phyloP scores from a whole-genome alignment of 2,888 invertebrate genomes.

The Psylliodes chrysocephalus region DNA sequence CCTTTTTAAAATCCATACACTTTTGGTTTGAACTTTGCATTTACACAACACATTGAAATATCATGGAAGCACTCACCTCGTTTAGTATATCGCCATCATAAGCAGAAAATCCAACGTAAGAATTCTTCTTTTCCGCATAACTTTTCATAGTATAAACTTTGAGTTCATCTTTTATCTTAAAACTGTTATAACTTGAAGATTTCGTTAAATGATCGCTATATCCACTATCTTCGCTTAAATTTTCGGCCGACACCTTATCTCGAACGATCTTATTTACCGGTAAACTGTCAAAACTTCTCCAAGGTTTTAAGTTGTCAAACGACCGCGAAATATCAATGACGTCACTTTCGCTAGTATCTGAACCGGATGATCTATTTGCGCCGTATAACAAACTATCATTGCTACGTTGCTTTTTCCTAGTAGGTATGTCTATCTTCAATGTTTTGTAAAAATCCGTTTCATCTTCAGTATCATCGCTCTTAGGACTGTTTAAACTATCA shows the following conservation, averaged over 20 bases:
- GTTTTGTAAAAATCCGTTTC: conserved; percentile 59
- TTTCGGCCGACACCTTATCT: conserved; percentile 75
- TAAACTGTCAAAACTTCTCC: conserved; percentile 63
- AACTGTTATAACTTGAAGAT: conserved; percentile 46
- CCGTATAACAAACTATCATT: conserved; percentile 55
- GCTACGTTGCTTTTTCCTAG: conserved; percentile 45
- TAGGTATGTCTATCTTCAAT: conserved; percentile 55
- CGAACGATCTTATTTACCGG: conserved; percentile 47
- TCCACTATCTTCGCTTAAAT: conserved; percentile 84
- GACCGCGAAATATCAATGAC: conserved; percentile 59
- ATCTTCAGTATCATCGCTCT: conserved; percentile 55
- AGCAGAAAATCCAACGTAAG: conserved; percentile 49
- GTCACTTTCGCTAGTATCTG: conserved; percentile 63
- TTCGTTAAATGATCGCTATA: conserved; percentile 71
- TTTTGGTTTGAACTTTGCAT: no score
- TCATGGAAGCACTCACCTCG: conserved; percentile 48
- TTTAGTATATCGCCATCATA: conserved; percentile 51
- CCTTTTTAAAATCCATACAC: no score
- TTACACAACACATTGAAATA: no score
- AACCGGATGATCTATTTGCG: conserved; percentile 57
- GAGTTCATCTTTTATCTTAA: conserved; percentile 46
- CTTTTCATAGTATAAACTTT: conserved; percentile 38
- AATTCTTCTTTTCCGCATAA: conserved; percentile 45
- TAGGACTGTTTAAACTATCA: conserved; percentile 66
- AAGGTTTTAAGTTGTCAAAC: conserved; percentile 62